phyloP scores from a whole-genome alignment of 1,140 invertebrate genomes.

The Pseudomyrmex gracilis region DNA sequence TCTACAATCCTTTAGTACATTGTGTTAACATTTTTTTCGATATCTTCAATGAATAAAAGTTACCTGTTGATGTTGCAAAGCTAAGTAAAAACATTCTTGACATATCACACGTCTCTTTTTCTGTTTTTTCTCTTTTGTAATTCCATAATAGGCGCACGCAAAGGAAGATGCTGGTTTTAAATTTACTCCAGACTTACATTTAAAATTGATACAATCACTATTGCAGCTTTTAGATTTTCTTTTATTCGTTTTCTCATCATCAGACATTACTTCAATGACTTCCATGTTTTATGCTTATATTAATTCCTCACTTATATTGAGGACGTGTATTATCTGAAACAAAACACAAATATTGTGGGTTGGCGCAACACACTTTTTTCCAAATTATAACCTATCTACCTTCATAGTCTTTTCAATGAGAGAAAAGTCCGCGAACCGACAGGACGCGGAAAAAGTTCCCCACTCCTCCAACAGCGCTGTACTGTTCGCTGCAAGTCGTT shows the following conservation, averaged over 20 bases:
- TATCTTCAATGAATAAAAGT: conserved; percentile 9
- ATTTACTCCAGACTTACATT: conserved; percentile 84
- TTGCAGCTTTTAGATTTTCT: conserved; percentile 75
- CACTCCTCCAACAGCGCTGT: too few species aligned
- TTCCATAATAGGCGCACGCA: conserved; percentile 85
- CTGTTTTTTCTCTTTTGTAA: conserved; percentile 82
- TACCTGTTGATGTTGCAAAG: conserved; percentile 83
- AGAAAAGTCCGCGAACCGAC: too few species aligned
- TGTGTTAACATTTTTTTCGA: conserved; percentile 14
- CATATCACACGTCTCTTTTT: conserved; percentile 85
- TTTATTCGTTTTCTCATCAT: conserved; percentile 74
- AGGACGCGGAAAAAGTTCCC: too few species aligned
- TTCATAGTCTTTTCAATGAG: too few species aligned
- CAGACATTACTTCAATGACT: conserved; percentile 82
- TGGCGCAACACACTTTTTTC: background rate
- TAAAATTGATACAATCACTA: conserved; percentile 86
- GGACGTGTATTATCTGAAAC: too few species aligned
- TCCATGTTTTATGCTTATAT: conserved; percentile 63
- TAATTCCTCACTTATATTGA: background rate
- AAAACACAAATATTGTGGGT: too few species aligned
- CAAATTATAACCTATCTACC: too few species aligned
- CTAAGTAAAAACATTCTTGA: conserved; percentile 83
- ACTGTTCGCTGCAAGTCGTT: too few species aligned
- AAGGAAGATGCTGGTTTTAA: conserved; percentile 85
- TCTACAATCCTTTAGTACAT: conserved; percentile 6